Base-by-base conservation (phyloP, 2,113 vertebrate species). In the Apaloderma vittatum region DNA sequence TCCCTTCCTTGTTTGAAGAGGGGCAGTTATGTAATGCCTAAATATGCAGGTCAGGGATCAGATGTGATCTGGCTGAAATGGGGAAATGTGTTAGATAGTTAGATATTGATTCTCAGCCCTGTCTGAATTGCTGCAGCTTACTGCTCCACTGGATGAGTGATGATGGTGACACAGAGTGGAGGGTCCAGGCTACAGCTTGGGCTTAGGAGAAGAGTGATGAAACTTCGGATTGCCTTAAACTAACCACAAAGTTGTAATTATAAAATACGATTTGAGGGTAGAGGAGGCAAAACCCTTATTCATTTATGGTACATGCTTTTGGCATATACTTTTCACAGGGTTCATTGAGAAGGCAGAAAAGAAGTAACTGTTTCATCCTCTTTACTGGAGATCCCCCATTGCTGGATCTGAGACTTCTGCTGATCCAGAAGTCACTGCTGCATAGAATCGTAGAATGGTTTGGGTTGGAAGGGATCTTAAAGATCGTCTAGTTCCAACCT, bases 241-340 rank as follows among this genome's bases (percentile, higher is more conserved):
- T 66, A 49, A 12, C 16, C 43, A 19, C 12, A 78, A 61, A 84
- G 40, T 40, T 11, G 40, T 10, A 12, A 11, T 74, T 75, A 21
- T 23, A 32, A 37, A 62, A 32, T 46, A 63, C 54, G 48, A 63
- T 27, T 32, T 0, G 0, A n/a, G 16, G 11, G 5, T n/a, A 68
- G 36, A 92, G 82, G 61, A 85, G 36, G 32, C 15, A 82, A 82
- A 85, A 79, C 1, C 15, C 23, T 80, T 15, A 21, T 54, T 66
- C 6, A 40, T 70, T 92, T 82, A 48, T 15, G 22, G 18, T 57
- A 81, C 3, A 3, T 75, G 37, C 8, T 65, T 71, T 87, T 72
- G 48, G 7, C 12, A 22, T 21, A 15, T 40, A 11, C 22, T 36
- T 91, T 32, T 61, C 30, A n/a, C 32, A 18, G 32, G 11, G 8